A percentile compares a stretch with the other conserved stretches of the same genome.
Conservation (phyloP, 2,113 vertebrate species). For the Hyperopisus bebe region DNA sequence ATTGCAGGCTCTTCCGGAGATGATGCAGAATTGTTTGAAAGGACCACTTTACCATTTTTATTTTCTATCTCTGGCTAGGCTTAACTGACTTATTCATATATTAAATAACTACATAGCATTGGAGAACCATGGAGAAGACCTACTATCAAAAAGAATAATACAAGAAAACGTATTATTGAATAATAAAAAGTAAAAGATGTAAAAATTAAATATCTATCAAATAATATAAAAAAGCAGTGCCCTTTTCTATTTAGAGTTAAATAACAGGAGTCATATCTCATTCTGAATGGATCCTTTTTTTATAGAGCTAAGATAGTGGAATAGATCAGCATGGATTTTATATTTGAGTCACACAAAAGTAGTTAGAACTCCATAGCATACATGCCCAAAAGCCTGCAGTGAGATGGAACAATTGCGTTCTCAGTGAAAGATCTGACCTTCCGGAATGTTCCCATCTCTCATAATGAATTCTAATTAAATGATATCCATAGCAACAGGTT, state of each 20-base stretch:
- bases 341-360: not conserved
- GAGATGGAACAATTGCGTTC: not conserved
- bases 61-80: not conserved
- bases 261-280: not conserved
- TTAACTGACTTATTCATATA: not conserved
- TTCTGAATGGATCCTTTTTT: not conserved
- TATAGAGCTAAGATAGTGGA: not conserved
- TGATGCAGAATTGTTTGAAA: not conserved
- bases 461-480: not conserved
- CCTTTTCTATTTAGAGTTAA: not conserved
- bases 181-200: not conserved
- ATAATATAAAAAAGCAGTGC: not conserved
- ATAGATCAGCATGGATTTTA: not conserved
- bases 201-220: conserved; percentile 2
- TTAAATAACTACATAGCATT: not conserved
- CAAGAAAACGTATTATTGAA: not conserved
- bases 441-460: not conserved
- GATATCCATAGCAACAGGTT: not conserved
- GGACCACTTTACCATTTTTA: not conserved
- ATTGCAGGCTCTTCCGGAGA: not conserved
- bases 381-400: not conserved
- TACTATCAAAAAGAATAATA: not conserved
- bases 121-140: not conserved
- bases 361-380: not conserved
- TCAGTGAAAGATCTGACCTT: not conserved